Conservation (phyloP, 2,888 invertebrate species). For the Amphipyra berbera region DNA sequence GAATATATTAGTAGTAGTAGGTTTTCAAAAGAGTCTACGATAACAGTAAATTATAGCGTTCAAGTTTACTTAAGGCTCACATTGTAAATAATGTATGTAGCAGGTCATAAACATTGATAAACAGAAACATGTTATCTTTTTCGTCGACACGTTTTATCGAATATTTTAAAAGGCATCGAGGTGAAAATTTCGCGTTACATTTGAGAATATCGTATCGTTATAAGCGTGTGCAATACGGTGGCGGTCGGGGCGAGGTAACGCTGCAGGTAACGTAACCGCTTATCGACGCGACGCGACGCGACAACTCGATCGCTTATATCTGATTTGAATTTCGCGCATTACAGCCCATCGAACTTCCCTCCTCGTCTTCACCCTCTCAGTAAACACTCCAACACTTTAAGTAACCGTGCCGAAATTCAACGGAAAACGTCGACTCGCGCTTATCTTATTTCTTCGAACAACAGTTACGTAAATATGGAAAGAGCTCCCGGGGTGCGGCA, state of each 20-base stretch:
- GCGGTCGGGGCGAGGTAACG: constrained; percentile 70
- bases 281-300: constrained; percentile 71
- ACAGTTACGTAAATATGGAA: constrained; percentile 85
- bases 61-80: constrained; percentile 6
- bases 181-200: constrained; percentile 61
- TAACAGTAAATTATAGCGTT: constrained; percentile 15
- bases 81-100: constrained; percentile 9
- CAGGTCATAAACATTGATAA: constrained; percentile 31
- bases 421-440: constrained; percentile 74
- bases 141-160: constrained; percentile 35
- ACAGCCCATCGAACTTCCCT: constrained; percentile 72
- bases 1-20: constrained; percentile 24
- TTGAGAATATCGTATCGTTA: constrained; percentile 71
- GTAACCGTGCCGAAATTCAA: constrained; percentile 77
- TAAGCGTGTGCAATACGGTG: constrained; percentile 72
- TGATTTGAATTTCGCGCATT: constrained; percentile 87
- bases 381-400: constrained; percentile 82
- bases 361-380: constrained; percentile 69
- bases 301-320: constrained; percentile 82
- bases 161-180: constrained; percentile 57
- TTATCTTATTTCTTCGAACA: constrained; percentile 82
- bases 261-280: constrained; percentile 64
- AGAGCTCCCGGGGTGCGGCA: constrained; percentile 78
- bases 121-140: constrained; percentile 28
- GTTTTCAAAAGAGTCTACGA: constrained; percentile 8